Conservation (phyloP, 2,797 vertebrate genomes). For the Parauchenoglanis ngamensis region DNA sequence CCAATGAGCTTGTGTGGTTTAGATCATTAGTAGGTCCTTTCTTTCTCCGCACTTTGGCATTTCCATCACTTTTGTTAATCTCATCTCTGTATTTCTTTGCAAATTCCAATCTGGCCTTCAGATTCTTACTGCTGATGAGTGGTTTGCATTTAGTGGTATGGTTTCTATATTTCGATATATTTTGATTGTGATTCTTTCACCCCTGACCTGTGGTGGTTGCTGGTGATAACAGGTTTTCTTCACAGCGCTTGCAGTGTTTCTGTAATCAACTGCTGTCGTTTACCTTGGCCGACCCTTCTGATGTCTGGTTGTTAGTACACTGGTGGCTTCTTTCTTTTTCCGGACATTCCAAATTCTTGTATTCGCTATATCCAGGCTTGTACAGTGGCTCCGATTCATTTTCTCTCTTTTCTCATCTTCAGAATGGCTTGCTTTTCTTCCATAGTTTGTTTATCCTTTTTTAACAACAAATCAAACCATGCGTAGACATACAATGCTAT, state of each 20-base stretch:
- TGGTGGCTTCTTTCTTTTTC: neutral
- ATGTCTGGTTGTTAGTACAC: neutral
- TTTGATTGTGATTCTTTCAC: neutral
- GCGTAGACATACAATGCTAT: neutral
- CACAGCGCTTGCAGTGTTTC: neutral
- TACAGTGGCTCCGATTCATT: neutral
- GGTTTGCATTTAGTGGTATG: neutral
- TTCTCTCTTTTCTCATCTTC: neutral
- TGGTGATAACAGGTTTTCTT: neutral
- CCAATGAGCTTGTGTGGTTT: neutral
- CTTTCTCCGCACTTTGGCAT: neutral
- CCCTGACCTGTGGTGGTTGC: neutral
- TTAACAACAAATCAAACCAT: neutral
- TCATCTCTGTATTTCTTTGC: neutral
- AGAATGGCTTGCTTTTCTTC: neutral
- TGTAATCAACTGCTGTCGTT: neutral
- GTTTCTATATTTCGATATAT: neutral
- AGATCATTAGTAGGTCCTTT: neutral
- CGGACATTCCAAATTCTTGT: neutral
- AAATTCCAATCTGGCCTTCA: neutral
- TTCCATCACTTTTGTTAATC: neutral
- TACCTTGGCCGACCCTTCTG: neutral
- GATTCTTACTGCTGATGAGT: neutral
- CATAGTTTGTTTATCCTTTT: neutral
- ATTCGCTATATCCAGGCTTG: neutral